Evolutionary conservation across 2,113 vertebrate species (phyloP), one percentile per base, ranked within the genome.

Genomic region (Trematomus loennbergii): DNA sequence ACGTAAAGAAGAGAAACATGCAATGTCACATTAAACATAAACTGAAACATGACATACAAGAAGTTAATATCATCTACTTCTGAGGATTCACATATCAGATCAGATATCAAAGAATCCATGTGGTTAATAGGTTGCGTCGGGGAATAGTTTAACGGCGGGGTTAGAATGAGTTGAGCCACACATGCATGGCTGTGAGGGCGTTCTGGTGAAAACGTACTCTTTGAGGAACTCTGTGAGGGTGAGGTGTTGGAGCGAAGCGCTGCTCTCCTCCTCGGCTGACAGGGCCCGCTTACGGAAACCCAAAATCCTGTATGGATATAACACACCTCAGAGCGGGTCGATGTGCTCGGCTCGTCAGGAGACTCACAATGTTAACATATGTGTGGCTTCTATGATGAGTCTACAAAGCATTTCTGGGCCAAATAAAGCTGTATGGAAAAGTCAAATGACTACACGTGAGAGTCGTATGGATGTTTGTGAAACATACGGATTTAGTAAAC

Each of bases 211-310:
- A 83, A 95, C 94, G 82, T 95, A 95, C 94, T 95, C 94, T 94
- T 95, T 95, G 89, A 95, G 94, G 92, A 95, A 95, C 90, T 95
- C 94, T 86, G 93, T 92, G 86, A 95, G 93, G 86, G 94, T 95
- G 84, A 95, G 94, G 87, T 95, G 94, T 88, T 94, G 92, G 79
- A 94, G 87, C 63, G 93, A 91, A 62, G 93, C 79, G 86, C 91
- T 90, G 92, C 90, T 91, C 88, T 95, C 93, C 79, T 95, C 94
- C 89, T 94, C 94, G 71, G 94, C 92, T 84, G 94, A 95, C 90
- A 94, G 94, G 89, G 93, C 92, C 93, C 94, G 85, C 85, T 95
- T 95, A 94, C 92, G 94, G 94, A 95, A 95, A 94, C 92, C 92
- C 93, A 95, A 87, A 93, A 90, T 75, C 94, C 94, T 95, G 93